Evolutionary conservation across 1,140 invertebrate species (phyloP).

Genomic region (Panagrolaimus sp.): DNA sequence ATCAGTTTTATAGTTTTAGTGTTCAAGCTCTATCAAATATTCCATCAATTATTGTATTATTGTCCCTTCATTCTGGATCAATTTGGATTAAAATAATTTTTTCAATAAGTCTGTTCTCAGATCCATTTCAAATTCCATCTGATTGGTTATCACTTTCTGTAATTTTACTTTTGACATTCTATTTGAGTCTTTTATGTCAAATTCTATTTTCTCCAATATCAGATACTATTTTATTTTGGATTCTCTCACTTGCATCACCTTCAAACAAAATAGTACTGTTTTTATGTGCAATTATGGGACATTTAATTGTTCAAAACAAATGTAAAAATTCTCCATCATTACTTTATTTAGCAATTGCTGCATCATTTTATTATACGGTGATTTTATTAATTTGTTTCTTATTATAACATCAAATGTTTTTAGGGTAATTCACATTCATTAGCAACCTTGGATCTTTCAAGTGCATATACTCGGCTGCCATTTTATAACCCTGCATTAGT

Average conservation of each 20-base stretch:
- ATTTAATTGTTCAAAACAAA: conserved; percentile 13
- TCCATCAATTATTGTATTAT: background rate
- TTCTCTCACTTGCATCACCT: conserved; percentile 23
- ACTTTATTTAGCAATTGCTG: conserved; percentile 17
- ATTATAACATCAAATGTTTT: conserved; percentile 22
- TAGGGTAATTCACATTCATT: conserved; percentile 61
- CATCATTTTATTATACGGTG: conserved; percentile 29
- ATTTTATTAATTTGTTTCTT: background rate
- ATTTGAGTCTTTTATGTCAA: too few relatives aligned
- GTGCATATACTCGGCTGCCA: conserved; percentile 58
- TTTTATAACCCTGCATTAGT: conserved; percentile 56
- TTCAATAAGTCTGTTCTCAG: background rate
- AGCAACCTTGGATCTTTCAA: conserved; percentile 59
- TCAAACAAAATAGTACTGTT: background rate
- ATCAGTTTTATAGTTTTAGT: conserved; percentile 14
- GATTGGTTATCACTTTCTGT: background rate
- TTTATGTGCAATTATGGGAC: conserved; percentile 18
- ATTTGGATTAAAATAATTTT: background rate
- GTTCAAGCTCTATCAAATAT: background rate
- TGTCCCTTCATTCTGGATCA: background rate
- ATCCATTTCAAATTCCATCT: background rate
- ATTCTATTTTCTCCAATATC: too few relatives aligned
- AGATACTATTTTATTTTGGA: background rate
- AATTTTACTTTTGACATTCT: background rate
- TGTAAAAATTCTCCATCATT: conserved; percentile 16